Evolutionary conservation across 37 sponge, comb jelly and placozoan genomes (phyloP), one percentile per base, ranked within the genome.

Genomic region (Geodia barretti): DNA sequence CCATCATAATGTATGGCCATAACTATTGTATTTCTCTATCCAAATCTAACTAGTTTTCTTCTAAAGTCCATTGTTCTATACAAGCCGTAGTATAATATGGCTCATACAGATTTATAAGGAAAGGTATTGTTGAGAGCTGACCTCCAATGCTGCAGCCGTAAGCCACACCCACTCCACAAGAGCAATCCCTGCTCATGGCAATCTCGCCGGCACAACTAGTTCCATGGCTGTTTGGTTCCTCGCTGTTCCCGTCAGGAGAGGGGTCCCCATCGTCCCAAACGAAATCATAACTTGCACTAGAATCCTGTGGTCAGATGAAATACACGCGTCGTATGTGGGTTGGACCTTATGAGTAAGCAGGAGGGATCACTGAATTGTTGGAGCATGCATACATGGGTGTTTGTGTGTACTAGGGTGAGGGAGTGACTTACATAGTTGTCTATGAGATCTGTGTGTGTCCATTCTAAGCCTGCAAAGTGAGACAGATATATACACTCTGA

Each of bases 191-290:
- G 30, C 41, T 84, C 62, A 94, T 88, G 4, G 89, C 91, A 14
- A 95, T 83, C 76, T 95, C 98, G 0, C 98, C 98, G 23, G 98
- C 98, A 78, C 98, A 97, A 36, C 92, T 71, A 7, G 98, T 97
- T 0, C 98, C 98, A 75, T 97, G 98, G 61, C 83, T 92, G 87
- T 95, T 91, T 63, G 79, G 69, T 0, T 39, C 70, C 29, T 30
- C 70, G 32, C 35, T 30, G 33, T 58, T 14, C 2, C 0, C 19
- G 21, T 39, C 58, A 17, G 79, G 79, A 31, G 69, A 81, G 11
- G 94, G 97, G 77, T 96, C 89, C 21, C 58, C 28, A 73, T 96
- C 97, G 3, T 91, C 43, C 31, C 72, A 70, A 62, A 83, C 87
- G 28, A 88, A 72, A 62, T 96, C 97, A 37, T 67, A 90, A 79